Percentiles rank a stretch among this genome's conserved stretches.
Conservation (phyloP, 2,113 vertebrate species). For the Sebastes fasciatus region DNA sequence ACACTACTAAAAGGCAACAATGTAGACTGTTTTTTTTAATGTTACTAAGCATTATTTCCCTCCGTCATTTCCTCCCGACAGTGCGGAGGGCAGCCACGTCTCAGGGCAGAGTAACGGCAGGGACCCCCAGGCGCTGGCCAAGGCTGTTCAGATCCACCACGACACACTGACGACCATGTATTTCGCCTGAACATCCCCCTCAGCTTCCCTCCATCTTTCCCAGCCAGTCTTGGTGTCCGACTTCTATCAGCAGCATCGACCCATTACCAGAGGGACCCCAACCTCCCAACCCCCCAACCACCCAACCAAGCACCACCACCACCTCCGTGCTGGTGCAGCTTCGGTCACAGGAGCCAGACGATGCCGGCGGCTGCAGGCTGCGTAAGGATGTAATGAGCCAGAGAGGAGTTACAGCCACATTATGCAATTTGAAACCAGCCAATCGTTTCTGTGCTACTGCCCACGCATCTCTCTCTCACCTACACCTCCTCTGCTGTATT, state of each 20-base stretch:
- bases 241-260: conserved; percentile 62
- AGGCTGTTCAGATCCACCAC: conserved; percentile 85
- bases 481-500: conserved; percentile 40
- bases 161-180: conserved; percentile 87
- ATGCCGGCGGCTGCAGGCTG: conserved; percentile 30
- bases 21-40: neutral
- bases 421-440: conserved; percentile 96
- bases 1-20: too few relatives aligned
- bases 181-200: conserved; percentile 76
- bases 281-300: neutral
- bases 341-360: neutral
- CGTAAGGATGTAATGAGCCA: conserved; percentile 48
- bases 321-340: conserved; percentile 8
- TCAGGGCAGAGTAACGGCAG: conserved; percentile 86
- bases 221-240: conserved; percentile 77
- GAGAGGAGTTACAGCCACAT: conserved; percentile 88
- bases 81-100: conserved; percentile 85
- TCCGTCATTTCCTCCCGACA: conserved; percentile 17
- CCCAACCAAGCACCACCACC: neutral
- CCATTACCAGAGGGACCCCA: conserved; percentile 53
- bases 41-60: neutral
- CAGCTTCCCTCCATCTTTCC: conserved; percentile 46
- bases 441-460: conserved; percentile 79
- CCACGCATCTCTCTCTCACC: conserved; percentile 3
- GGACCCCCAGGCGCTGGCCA: conserved; percentile 82